Evolutionary conservation across 2,113 vertebrate species (phyloP), one percentile per base, ranked within the genome.

Genomic region (Paedocypris sp.): DNA sequence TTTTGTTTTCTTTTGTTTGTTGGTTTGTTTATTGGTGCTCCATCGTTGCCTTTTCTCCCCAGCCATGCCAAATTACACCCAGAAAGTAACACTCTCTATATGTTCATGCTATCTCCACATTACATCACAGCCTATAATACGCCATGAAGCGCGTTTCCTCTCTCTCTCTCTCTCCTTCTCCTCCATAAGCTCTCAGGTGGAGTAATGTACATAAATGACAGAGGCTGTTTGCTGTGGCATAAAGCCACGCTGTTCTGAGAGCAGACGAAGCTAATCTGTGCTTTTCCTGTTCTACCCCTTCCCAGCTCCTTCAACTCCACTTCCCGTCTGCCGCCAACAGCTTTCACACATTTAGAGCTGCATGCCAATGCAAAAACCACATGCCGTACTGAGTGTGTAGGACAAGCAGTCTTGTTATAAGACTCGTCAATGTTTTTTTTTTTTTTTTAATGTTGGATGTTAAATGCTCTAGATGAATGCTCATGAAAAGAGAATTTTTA

Each of bases 101-200:
- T 62, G 51, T 47, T 50, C 60, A 66, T 72, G 69, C 26, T 38
- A 43, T 57, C 53, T 57, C 38, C 56, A 11, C 23, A 65, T 75
- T 73, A 74, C 47, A 53, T 78, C 73, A 78, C 62, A 49, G 50
- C 29, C 68, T 70, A 71, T 77, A 80, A 77, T 53, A 74, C 68
- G 61, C 48, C 15, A 56, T 77, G 67, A 77, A 77, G 70, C 60
- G 38, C 49, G 18, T 31, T 46, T 57, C 38, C 23, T 53, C 33
- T 54, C 11, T 52, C 25, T 41, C 46, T 22, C 12, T 18, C 29
- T 1, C 16, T 48, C 47, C 16, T 56, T 69, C 18, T 19, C 18
- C 5, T 54, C 23, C 35, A n/a, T 18, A 54, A 54, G 13, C 52
- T 48, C 28, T 42, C 16, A 54, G 45, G 28, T 57, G 31, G 39